A percentile compares a stretch with the other conserved stretches of the same genome.
These are phyloP conservation scores for Hippocampus barbouri DNA, from an alignment of 2,113 vertebrate genomes.

Conservation along the genomic window DNA sequence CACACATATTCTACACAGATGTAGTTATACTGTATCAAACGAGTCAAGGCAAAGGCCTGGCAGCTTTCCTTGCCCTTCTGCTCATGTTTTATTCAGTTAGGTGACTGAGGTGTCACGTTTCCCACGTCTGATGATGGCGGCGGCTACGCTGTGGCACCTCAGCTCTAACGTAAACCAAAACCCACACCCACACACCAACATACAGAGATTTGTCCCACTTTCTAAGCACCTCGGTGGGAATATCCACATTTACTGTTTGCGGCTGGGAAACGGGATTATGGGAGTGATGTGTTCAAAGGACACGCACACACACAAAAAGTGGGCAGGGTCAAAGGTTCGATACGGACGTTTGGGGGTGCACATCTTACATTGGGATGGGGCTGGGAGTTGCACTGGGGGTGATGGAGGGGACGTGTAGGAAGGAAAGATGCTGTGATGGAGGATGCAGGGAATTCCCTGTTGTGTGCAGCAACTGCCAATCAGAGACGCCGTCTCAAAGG, in stretches of 20 bases:
- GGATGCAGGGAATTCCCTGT: conserved; percentile 65
- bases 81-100: conserved; percentile 58
- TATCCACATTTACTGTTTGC: too few species aligned
- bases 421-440: conserved; percentile 1
- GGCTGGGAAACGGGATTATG: not conserved
- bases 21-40: not conserved
- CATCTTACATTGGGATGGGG: not conserved
- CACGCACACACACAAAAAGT: not conserved
- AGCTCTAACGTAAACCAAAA: not conserved
- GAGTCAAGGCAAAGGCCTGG: not conserved
- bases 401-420: not conserved
- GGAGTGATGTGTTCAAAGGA: not conserved
- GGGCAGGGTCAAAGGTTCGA: not conserved
- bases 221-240: conserved; percentile 1
- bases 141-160: not conserved
- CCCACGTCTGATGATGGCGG: conserved; percentile 10
- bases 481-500: conserved; percentile 12
- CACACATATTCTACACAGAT: too few species aligned
- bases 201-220: conserved; percentile 37
- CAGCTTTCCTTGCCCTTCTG: not conserved
- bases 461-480: conserved; percentile 52
- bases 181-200: not conserved
- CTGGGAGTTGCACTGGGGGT: not conserved
- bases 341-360: not conserved
- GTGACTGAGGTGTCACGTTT: conserved; percentile 45